A percentile compares a stretch with the other conserved stretches of the same genome.
Conservation (phyloP, 2,888 invertebrate genomes). For the Trimorus sp. region DNA sequence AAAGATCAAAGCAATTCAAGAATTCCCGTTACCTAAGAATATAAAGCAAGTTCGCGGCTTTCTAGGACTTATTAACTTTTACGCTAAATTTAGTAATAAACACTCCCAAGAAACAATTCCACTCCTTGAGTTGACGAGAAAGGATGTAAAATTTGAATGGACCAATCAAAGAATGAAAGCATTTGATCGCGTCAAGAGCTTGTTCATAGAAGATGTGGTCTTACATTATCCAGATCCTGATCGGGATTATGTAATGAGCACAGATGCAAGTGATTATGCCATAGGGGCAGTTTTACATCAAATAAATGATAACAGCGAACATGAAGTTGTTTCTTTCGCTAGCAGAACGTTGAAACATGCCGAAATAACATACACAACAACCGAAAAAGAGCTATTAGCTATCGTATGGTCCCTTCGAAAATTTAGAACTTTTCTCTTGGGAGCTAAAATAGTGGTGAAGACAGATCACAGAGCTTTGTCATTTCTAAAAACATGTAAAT, state of each 20-base stretch:
- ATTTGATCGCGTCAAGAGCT: background rate
- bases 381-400: constrained; percentile 70
- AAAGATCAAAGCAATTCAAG: no score
- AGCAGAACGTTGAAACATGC: constrained; percentile 65
- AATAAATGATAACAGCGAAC: constrained; percentile 5
- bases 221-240: no score
- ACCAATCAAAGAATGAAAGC: background rate
- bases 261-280: constrained; percentile 55
- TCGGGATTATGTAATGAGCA: constrained; percentile 19
- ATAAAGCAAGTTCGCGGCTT: background rate
- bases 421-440: constrained; percentile 69
- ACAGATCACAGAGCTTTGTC: constrained; percentile 71
- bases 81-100: constrained; percentile 2
- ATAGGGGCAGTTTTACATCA: constrained; percentile 51
- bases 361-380: constrained; percentile 65
- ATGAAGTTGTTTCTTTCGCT: constrained; percentile 63
- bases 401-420: constrained; percentile 68
- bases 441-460: constrained; percentile 59
- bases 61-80: no score
- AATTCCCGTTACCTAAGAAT: no score
- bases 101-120: background rate
- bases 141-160: constrained; percentile 6
- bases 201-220: constrained; percentile 6
- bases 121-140: no score
- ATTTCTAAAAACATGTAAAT: constrained; percentile 66